These are phyloP conservation scores for Myiopsitta monachus DNA, from an alignment of 2,113 vertebrate species.

Conservation along the genomic window DNA sequence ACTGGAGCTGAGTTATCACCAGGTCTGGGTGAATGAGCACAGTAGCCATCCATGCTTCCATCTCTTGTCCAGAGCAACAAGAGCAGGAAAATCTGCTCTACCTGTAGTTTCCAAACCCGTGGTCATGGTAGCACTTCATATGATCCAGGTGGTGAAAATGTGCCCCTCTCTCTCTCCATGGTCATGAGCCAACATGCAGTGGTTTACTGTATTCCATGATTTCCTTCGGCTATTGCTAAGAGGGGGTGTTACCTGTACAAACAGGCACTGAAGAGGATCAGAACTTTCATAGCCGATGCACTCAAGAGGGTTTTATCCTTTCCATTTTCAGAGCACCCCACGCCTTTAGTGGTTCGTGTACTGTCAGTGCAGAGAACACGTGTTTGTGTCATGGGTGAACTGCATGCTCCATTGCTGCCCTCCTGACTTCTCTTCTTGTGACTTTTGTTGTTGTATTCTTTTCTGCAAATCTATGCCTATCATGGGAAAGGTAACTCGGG, in stretches of 20 bases:
- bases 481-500: neutral
- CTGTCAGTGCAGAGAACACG: fast-evolving
- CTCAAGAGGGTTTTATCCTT: neutral
- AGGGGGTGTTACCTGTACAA: neutral
- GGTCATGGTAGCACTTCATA: fast-evolving
- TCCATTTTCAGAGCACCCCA: neutral
- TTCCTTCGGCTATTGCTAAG: neutral
- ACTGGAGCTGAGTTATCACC: fast-evolving
- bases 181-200: neutral
- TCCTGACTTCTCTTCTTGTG: neutral
- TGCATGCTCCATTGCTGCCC: neutral
- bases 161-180: neutral
- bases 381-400: neutral
- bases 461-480: neutral
- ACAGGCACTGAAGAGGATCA: neutral
- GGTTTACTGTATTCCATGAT: fast-evolving
- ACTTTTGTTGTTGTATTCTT: fast-evolving
- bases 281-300: fast-evolving
- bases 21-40: neutral
- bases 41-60: neutral
- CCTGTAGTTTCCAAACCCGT: neutral
- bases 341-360: fast-evolving
- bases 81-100: neutral
- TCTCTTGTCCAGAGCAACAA: neutral
- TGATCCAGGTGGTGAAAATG: neutral